A percentile compares a stretch with the other conserved stretches of the same genome.
Conservation (phyloP, 2,888 invertebrate genomes). For the Scrobipalpa costella region DNA sequence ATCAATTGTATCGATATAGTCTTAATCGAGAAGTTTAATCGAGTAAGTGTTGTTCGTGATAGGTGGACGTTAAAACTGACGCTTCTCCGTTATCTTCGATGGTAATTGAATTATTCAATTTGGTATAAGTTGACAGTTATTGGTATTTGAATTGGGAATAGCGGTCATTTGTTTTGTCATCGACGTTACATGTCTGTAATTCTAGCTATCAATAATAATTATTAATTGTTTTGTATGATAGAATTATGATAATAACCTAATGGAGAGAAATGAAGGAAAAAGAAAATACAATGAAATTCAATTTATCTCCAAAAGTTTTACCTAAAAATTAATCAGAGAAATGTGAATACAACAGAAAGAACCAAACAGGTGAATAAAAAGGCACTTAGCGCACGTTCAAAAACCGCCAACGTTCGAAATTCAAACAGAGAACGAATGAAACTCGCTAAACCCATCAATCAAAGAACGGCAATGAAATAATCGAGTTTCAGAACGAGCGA, state of each 20-base stretch:
- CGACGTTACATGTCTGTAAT: too few relatives aligned
- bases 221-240: too few relatives aligned
- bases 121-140: slow-evolving; percentile 36
- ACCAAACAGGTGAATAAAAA: slow-evolving; percentile 44
- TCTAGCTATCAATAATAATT: too few relatives aligned
- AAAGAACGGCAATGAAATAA: slow-evolving; percentile 76
- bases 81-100: slow-evolving; percentile 23
- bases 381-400: slow-evolving; percentile 62
- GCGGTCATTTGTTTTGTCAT: background rate
- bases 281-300: too few relatives aligned
- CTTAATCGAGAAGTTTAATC: slow-evolving; percentile 42
- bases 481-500: slow-evolving; percentile 74
- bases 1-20: slow-evolving; percentile 66
- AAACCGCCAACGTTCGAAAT: slow-evolving; percentile 50
- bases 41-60: slow-evolving; percentile 55
- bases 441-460: slow-evolving; percentile 73
- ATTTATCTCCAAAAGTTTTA: background rate
- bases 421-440: slow-evolving; percentile 57
- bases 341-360: slow-evolving; percentile 8
- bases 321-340: background rate
- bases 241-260: too few relatives aligned
- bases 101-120: slow-evolving; percentile 35
- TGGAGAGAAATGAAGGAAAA: too few relatives aligned
- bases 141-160: slow-evolving; percentile 24
- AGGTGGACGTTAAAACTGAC: slow-evolving; percentile 50